Conservation (phyloP, 2,113 vertebrate genomes). For the Podocnemis expansa region DNA sequence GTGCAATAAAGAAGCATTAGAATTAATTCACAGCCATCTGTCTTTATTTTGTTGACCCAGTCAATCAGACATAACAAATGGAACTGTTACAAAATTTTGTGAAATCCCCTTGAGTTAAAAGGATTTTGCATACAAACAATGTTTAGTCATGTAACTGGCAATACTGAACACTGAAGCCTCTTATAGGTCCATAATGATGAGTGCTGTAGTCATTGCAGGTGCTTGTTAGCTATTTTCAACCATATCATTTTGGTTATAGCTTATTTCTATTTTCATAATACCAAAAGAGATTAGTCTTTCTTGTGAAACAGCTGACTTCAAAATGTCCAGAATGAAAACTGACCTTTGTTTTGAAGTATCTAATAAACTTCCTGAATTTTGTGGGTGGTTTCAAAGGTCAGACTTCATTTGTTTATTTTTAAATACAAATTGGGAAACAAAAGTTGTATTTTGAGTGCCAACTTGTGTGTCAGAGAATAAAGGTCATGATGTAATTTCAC, state of each 20-base stretch:
- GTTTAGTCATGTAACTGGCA: neutral
- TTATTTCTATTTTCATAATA: neutral
- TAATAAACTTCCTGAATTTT: neutral
- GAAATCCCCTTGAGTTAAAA: conserved; percentile 40
- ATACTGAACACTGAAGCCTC: neutral
- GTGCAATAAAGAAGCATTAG: neutral
- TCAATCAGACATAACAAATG: neutral
- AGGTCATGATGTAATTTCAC: neutral
- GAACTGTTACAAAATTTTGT: conserved; percentile 43
- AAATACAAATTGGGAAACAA: neutral
- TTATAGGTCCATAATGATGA: neutral
- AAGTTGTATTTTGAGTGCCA: neutral
- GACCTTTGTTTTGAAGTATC: neutral
- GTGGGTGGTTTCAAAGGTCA: neutral
- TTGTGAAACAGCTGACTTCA: neutral
- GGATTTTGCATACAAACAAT: conserved; percentile 10
- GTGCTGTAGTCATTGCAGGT: neutral
- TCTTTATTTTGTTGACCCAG: conserved; percentile 18
- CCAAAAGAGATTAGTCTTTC: neutral
- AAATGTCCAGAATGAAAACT: neutral
- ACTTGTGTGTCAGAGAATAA: neutral
- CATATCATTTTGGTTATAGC: neutral
- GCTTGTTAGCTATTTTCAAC: neutral
- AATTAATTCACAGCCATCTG: conserved; percentile 27
- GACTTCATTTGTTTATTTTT: neutral